phyloP scores from a whole-genome alignment of 2,888 invertebrate genomes.

The Diarsia brunnea region DNA sequence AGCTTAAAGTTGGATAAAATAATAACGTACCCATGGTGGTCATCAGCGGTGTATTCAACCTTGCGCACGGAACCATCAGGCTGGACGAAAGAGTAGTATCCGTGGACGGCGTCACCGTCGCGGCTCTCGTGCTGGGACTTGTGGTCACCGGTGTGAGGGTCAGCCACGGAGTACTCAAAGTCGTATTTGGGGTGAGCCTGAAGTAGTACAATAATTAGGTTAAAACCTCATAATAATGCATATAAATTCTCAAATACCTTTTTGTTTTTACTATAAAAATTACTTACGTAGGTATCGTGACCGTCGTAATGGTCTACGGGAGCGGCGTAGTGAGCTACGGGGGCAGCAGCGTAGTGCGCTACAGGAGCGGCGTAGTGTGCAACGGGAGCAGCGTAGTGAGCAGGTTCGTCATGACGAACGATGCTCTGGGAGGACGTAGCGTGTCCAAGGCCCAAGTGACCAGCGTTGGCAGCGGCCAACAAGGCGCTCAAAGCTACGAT shows the following conservation, averaged over 20 bases:
- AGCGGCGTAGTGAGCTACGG: conserved; percentile 63
- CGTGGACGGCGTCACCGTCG: conserved; percentile 90
- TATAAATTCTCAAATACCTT: background rate
- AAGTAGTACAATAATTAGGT: background rate
- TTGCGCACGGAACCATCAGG: conserved; percentile 84
- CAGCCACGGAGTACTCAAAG: conserved; percentile 89
- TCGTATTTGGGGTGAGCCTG: conserved; percentile 85
- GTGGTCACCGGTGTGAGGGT: conserved; percentile 91
- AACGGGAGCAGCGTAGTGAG: conserved; percentile 65
- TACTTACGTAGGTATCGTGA: conserved; percentile 73
- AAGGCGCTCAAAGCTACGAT: conserved; percentile 59
- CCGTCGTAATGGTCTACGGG: conserved; percentile 71
- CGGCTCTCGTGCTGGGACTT: conserved; percentile 89
- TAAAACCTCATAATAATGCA: background rate
- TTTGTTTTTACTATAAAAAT: background rate
- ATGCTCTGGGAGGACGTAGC: conserved; percentile 66
- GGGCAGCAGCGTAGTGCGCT: conserved; percentile 66
- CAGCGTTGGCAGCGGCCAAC: conserved; percentile 78
- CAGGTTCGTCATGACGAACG: conserved; percentile 64
- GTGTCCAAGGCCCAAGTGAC: conserved; percentile 68
- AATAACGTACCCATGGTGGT: conserved; percentile 63
- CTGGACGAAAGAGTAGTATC: conserved; percentile 90
- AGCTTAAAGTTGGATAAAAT: background rate
- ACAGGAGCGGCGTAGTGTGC: conserved; percentile 65
- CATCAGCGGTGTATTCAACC: conserved; percentile 85